Conservation (phyloP, 2,797 vertebrate species). For the Pagetopsis macropterus region DNA sequence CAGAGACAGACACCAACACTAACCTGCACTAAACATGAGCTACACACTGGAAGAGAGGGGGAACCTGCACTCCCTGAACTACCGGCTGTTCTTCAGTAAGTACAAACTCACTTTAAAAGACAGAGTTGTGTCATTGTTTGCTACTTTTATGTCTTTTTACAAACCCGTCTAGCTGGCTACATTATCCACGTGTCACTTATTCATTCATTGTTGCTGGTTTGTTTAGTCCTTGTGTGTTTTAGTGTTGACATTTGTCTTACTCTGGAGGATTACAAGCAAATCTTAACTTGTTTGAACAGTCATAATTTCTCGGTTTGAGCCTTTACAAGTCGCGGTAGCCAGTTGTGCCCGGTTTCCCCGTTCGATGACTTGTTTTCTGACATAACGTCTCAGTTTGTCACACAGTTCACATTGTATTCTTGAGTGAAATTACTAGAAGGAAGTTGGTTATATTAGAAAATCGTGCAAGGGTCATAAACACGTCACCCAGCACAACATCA, state of each 20-base stretch:
- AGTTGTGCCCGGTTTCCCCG: background rate
- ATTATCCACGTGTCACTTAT: conserved; percentile 74
- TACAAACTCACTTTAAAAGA: conserved; percentile 32
- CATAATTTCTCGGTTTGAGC: accelerated
- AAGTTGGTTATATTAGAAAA: conserved; percentile 12
- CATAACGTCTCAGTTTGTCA: background rate
- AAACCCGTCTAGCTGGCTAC: background rate
- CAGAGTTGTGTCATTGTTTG: background rate
- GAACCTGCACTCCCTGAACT: conserved; percentile 85
- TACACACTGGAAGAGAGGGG: conserved; percentile 90
- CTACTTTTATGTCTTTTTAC: background rate
- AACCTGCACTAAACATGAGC: conserved; percentile 73
- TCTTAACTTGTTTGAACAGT: background rate
- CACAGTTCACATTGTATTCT: background rate
- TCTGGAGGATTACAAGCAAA: too few relatives aligned
- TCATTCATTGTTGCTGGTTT: background rate
- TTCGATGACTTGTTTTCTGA: background rate
- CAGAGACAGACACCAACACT: background rate
- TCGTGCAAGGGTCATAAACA: background rate
- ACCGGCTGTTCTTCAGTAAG: conserved; percentile 94
- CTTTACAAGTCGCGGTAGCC: background rate
- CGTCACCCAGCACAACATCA: background rate
- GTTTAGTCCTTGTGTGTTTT: background rate
- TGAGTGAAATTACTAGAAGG: background rate
- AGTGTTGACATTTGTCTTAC: too few relatives aligned